phyloP scores from a whole-genome alignment of 2,113 vertebrate genomes.

The Recurvirostra avosetta region DNA sequence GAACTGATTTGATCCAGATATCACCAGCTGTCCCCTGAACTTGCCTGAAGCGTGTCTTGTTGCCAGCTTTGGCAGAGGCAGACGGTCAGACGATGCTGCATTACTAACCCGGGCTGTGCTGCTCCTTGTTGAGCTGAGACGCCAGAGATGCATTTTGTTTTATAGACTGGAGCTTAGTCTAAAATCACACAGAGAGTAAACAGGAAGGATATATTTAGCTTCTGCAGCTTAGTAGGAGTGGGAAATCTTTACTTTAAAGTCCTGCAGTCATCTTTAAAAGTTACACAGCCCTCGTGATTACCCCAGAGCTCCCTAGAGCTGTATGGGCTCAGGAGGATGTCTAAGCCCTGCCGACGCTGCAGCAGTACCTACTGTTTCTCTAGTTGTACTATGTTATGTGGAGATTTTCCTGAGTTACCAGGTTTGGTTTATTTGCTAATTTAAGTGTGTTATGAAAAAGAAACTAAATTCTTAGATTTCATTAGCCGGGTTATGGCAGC shows the following conservation, averaged over 20 bases:
- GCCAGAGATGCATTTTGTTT: slow-evolving; percentile 12
- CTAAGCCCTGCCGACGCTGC: neutral
- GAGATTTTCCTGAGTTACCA: neutral
- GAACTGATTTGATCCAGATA: slow-evolving; percentile 10
- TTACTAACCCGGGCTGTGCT: neutral
- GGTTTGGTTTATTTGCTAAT: neutral
- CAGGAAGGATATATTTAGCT: slow-evolving; percentile 65
- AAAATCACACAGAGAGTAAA: slow-evolving; percentile 49
- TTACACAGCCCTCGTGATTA: neutral
- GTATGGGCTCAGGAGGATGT: neutral
- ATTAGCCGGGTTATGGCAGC: neutral
- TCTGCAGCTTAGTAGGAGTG: neutral
- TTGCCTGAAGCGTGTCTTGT: neutral
- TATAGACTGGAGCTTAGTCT: slow-evolving; percentile 13
- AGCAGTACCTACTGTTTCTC: neutral
- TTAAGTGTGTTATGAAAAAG: neutral
- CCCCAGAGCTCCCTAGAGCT: neutral
- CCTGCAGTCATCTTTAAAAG: neutral
- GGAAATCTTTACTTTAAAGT: slow-evolving; percentile 18
- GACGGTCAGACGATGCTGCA: neutral
- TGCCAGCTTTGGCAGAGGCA: neutral
- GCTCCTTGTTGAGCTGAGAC: neutral
- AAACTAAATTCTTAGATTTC: neutral
- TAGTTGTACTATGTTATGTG: neutral
- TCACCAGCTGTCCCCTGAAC: neutral